These are phyloP conservation scores for Alosa alosa DNA, from an alignment of 2,113 vertebrate species.

Conservation along the genomic window DNA sequence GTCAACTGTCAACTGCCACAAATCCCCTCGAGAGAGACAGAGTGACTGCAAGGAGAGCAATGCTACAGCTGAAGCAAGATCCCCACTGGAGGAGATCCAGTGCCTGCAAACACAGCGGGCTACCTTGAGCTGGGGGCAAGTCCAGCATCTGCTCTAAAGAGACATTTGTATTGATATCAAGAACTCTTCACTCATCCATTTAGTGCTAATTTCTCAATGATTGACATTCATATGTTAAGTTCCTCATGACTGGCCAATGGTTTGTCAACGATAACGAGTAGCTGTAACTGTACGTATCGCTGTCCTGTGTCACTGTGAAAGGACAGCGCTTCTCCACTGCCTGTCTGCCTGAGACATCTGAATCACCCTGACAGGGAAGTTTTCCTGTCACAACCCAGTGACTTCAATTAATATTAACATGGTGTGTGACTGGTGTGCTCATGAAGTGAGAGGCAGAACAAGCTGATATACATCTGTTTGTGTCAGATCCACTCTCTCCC, in stretches of 20 bases:
- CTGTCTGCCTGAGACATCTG: not conserved
- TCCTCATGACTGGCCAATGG: not conserved
- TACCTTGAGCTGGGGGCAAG: not conserved
- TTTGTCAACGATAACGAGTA: not conserved
- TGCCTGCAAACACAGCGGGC: not conserved
- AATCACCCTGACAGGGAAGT: not conserved
- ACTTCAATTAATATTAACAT: constrained; percentile 22
- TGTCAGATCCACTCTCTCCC: constrained; percentile 58
- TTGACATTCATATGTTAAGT: not conserved
- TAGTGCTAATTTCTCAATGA: not conserved
- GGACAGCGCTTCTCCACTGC: not conserved
- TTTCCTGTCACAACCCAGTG: not conserved
- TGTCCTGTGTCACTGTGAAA: not conserved
- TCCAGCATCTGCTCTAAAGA: not conserved
- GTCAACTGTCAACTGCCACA: constrained; percentile 39
- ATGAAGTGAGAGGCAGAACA: constrained; percentile 47
- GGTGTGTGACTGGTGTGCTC: constrained; percentile 27
- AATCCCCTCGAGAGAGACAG: constrained; percentile 22
- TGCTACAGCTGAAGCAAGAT: not conserved
- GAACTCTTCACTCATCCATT: not conserved
- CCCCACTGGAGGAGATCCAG: not conserved
- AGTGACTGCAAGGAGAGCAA: constrained; percentile 14
- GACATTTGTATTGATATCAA: not conserved
- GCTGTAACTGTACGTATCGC: not conserved
- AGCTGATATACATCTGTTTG: constrained; percentile 57